Evolutionary conservation across 2,113 vertebrate genomes (phyloP).

Genomic region (Rallus limicola): DNA sequence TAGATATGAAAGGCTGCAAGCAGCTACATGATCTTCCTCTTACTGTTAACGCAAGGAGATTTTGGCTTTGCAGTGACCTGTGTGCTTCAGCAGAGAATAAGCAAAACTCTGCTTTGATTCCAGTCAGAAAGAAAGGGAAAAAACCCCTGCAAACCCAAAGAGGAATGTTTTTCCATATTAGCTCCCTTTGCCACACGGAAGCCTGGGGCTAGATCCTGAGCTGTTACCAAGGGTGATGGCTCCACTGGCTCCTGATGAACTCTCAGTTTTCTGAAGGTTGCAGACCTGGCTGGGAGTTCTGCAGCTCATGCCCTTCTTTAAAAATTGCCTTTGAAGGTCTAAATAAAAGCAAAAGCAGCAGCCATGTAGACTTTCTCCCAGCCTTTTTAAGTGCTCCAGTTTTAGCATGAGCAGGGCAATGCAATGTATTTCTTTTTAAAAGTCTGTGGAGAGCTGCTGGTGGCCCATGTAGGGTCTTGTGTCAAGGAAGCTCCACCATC

Average conservation of each 20-base stretch:
- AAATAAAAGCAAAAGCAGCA: neutral
- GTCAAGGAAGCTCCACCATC: neutral
- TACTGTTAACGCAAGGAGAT: neutral
- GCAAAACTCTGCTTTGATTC: neutral
- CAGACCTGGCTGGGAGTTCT: neutral
- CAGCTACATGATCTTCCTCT: neutral
- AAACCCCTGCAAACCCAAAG: neutral
- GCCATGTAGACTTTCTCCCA: neutral
- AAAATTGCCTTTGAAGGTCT: neutral
- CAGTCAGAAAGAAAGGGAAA: neutral
- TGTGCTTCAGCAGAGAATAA: neutral
- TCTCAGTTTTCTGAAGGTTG: neutral
- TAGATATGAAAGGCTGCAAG: neutral
- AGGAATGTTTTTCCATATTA: neutral
- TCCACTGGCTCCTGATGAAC: neutral
- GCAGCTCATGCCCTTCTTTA: neutral
- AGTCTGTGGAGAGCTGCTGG: neutral
- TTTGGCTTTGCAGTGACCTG: neutral
- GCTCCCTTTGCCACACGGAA: neutral
- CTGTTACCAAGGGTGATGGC: neutral
- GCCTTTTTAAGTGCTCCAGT: neutral
- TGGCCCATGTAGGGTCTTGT: fast-evolving
- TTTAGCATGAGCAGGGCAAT: neutral
- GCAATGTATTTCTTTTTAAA: neutral
- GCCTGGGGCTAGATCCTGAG: neutral